Percentiles rank a stretch among this genome's conserved stretches.
Conservation (phyloP, 2,113 vertebrate genomes). For the Gila orcuttii region DNA sequence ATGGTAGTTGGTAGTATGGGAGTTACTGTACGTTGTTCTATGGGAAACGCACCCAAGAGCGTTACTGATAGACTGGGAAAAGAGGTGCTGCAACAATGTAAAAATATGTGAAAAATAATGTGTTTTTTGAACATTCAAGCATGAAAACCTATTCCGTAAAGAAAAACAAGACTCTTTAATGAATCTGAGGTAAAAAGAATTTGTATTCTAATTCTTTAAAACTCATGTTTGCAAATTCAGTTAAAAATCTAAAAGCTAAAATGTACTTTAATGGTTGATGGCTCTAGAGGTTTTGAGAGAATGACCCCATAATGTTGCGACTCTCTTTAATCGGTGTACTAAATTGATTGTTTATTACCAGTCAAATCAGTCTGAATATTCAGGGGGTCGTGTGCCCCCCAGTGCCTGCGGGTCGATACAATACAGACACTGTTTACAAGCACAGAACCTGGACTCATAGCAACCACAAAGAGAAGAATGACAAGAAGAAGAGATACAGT, state of each 20-base stretch:
- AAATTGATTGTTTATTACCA: neutral
- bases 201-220: too few species aligned
- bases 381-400: neutral
- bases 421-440: conserved; percentile 27
- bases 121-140: too few species aligned
- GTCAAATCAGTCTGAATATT: neutral
- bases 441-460: conserved; percentile 59
- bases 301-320: neutral
- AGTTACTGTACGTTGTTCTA: too few species aligned
- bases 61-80: too few species aligned
- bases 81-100: too few species aligned
- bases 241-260: neutral
- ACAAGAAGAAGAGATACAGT: conserved; percentile 47
- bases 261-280: neutral
- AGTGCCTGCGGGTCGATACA: neutral
- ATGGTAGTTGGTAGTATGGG: too few species aligned
- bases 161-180: too few species aligned
- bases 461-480: conserved; percentile 60
- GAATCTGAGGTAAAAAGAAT: too few species aligned
- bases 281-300: neutral
- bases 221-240: neutral
- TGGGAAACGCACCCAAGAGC: too few species aligned
- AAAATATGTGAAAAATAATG: too few species aligned
- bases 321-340: neutral
- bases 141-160: too few species aligned